phyloP scores from a whole-genome alignment of 2,797 vertebrate species.

The Phyllotis vaccarum region DNA sequence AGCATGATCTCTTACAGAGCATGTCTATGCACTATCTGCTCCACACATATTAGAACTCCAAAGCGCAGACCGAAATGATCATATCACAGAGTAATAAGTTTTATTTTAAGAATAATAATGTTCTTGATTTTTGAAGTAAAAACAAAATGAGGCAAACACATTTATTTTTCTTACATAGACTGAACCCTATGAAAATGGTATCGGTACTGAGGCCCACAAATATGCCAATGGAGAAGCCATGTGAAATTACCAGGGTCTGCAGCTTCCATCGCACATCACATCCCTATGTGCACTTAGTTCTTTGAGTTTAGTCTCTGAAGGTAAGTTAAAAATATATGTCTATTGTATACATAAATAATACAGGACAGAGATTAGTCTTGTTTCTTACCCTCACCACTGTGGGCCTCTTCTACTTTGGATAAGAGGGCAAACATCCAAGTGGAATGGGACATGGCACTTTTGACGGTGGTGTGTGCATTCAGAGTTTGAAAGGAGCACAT shows the following conservation, averaged over 20 bases:
- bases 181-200: background rate
- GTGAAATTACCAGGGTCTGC: background rate
- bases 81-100: background rate
- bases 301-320: background rate
- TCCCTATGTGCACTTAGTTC: background rate
- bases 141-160: background rate
- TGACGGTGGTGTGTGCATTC: background rate
- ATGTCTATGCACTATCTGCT: background rate
- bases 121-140: constrained; percentile 17
- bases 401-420: background rate
- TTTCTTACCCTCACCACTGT: background rate
- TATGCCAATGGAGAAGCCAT: background rate
- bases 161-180: background rate
- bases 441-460: background rate
- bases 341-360: background rate
- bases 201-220: background rate
- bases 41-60: background rate
- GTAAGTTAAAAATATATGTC: background rate
- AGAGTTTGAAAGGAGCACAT: background rate
- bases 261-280: background rate
- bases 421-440: background rate
- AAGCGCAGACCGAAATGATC: background rate
- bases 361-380: background rate
- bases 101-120: background rate
- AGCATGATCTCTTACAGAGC: background rate